These are phyloP conservation scores for Elaeidobius kamerunicus DNA, from an alignment of 2,888 invertebrate genomes.

Conservation along the genomic window DNA sequence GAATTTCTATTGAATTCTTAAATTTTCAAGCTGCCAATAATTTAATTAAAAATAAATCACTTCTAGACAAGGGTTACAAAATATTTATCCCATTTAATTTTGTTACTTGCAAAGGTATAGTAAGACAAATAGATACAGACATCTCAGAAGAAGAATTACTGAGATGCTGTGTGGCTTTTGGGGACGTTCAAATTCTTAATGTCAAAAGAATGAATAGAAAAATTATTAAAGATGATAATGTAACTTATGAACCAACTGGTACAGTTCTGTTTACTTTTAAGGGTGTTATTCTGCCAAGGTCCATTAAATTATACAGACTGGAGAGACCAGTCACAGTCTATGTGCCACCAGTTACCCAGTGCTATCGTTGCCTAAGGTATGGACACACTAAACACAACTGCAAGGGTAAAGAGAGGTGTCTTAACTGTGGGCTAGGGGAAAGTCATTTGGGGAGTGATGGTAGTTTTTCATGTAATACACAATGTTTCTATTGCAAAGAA, in stretches of 20 bases:
- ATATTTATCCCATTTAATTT: constrained; percentile 2
- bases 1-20: not conserved
- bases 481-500: not conserved
- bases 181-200: not conserved
- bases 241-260: not conserved
- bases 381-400: constrained; percentile 8
- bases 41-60: not conserved
- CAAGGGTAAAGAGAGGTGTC: constrained; percentile 3
- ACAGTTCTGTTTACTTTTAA: not conserved
- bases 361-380: constrained; percentile 5
- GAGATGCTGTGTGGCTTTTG: not conserved
- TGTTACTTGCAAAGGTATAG: constrained; percentile 7
- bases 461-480: not conserved
- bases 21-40: not conserved
- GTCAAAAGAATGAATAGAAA: not conserved
- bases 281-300: not conserved
- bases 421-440: not conserved
- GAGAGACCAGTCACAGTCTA: constrained; percentile 1
- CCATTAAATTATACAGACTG: not conserved
- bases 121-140: not conserved
- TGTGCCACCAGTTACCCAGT: constrained; percentile 10
- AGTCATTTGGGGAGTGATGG: not conserved
- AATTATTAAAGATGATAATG: not conserved
- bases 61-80: not conserved
- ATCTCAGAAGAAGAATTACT: not conserved